Evolutionary conservation across 2,888 invertebrate genomes (phyloP).

Genomic region (Iselma pallidipennis): DNA sequence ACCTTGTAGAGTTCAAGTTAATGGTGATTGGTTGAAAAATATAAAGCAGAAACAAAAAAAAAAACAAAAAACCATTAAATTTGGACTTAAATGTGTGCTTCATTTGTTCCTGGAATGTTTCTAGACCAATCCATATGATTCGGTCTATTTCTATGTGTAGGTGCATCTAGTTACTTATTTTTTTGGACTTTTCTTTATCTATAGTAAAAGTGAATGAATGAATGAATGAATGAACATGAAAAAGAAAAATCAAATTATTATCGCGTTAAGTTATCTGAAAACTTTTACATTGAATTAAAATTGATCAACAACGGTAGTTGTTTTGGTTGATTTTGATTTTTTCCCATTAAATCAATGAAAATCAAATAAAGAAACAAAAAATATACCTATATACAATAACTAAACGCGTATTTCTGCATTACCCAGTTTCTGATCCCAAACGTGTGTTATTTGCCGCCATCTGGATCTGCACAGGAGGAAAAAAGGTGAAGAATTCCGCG

Average conservation of each 20-base stretch:
- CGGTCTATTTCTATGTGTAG: slow-evolving; percentile 47
- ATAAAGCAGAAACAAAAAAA: background rate
- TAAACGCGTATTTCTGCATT: slow-evolving; percentile 51
- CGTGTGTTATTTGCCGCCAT: slow-evolving; percentile 57
- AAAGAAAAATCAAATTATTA: background rate
- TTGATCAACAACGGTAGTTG: no score
- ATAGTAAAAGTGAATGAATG: background rate
- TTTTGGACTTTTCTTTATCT: slow-evolving; percentile 19
- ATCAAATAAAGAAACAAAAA: background rate
- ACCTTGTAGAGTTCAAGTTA: slow-evolving; percentile 49
- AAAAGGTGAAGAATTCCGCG: slow-evolving; percentile 66
- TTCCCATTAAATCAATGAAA: background rate
- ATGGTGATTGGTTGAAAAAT: slow-evolving; percentile 28
- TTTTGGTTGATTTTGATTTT: background rate
- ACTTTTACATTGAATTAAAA: slow-evolving; percentile 3
- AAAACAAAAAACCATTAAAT: slow-evolving; percentile 33
- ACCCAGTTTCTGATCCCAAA: slow-evolving; percentile 55
- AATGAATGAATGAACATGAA: background rate
- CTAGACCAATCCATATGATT: slow-evolving; percentile 48
- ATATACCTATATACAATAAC: slow-evolving; percentile 32
- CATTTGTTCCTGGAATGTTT: slow-evolving; percentile 58
- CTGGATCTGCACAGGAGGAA: slow-evolving; percentile 62
- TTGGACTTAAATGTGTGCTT: slow-evolving; percentile 54
- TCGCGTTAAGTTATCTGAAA: slow-evolving; percentile 37
- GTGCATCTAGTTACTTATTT: slow-evolving; percentile 43